Evolutionary conservation across 2,797 vertebrate species (phyloP).

Genomic region (Chloroceryle inda): DNA sequence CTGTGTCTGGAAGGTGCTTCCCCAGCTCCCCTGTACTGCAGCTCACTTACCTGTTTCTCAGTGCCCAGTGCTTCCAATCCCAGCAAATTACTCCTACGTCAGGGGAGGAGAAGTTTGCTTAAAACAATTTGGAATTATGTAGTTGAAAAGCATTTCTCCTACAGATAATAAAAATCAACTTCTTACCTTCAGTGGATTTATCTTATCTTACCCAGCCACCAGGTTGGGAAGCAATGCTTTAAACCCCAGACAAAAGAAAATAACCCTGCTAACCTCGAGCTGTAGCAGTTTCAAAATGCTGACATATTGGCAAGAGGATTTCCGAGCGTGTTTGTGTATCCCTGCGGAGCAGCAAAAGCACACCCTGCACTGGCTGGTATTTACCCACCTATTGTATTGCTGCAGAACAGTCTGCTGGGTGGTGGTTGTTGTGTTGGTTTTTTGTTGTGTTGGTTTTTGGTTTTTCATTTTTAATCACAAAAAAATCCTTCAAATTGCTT

Average conservation of each 20-base stretch:
- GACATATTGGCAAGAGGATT: not conserved
- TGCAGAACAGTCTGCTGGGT: not conserved
- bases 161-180: not conserved
- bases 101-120: not conserved
- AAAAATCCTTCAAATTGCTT: not conserved
- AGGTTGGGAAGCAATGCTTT: not conserved
- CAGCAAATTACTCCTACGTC: not conserved
- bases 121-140: not conserved
- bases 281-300: not conserved
- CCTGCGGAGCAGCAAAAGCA: not conserved
- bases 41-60: not conserved
- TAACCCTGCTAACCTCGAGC: not conserved
- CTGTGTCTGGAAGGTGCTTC: not conserved
- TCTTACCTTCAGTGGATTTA: not conserved
- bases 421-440: not conserved
- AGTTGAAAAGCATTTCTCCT: not conserved
- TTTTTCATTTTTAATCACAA: not conserved
- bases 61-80: not conserved
- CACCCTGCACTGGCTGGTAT: not conserved
- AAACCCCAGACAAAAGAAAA: not conserved
- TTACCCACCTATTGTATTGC: not conserved
- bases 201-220: not conserved
- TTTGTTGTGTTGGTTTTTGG: not conserved
- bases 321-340: not conserved
- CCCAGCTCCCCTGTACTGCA: rapidly evolving